Evolutionary conservation across 2,113 vertebrate species (phyloP), one percentile per base, ranked within the genome.

Genomic region (Cranoglanis bouderius): DNA sequence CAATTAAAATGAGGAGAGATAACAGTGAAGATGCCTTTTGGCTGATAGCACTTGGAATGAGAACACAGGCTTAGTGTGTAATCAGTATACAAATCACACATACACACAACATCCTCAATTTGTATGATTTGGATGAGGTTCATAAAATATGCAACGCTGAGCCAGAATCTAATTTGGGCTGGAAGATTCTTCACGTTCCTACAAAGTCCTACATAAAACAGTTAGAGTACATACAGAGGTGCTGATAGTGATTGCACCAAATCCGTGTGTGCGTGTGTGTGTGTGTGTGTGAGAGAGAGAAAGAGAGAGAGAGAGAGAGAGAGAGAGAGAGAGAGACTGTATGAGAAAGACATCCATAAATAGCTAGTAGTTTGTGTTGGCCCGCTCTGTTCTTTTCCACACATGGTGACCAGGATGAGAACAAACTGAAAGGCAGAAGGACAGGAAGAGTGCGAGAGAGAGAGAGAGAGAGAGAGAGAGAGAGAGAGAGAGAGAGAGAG

Each of bases 1-100:
- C 95, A 96, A 96, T 96, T 96, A 95, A 96, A 96, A 96, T 96
- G 94, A 96, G 94, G 88, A 29, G 93, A 93, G 95, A 96, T 96
- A 96, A 95, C 93, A 91, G 94, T 90, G 93, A 93, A 96, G 95
- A 96, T 96, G 96, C 94, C 94, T 95, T 93, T 95, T 93, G 95
- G 95, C 93, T 95, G 95, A 96, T 96, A 95, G 93, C 94, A 93
- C 92, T 94, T 95, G 95, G 94, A 95, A 94, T 92, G 93, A 93
- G 95, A 94, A 94, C 92, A 93, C 93, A 94, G 92, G 93, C 91
- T 90, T 85, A 89, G 92, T 93, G 91, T 91, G 91, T 90, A 95
- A 95, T 95, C 93, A 93, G 94, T 93, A 92, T 92, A 95, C 95
- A 94, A 93, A 93, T 92, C 89, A 90, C 89, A 93, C 85, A 89